Conservation (phyloP, 1,140 invertebrate genomes). For the Bradysia coprophila region DNA sequence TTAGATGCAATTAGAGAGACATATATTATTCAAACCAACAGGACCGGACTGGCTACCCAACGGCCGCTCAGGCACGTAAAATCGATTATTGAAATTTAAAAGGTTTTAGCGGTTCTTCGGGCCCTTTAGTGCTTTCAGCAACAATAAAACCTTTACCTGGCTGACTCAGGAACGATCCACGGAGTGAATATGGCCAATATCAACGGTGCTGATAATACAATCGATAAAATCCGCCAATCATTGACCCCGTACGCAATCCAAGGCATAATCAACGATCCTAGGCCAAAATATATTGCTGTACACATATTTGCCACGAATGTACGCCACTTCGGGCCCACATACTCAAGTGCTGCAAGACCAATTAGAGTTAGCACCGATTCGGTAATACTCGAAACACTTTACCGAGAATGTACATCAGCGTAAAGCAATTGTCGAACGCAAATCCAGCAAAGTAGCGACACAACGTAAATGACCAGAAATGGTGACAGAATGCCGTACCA, state of each 20-base stretch:
- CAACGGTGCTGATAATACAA: constrained; percentile 56
- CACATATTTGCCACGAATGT: constrained; percentile 81
- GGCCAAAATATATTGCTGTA: constrained; percentile 71
- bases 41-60: neutral
- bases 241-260: constrained; percentile 62
- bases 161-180: constrained; percentile 63
- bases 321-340: constrained; percentile 70
- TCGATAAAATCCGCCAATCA: constrained; percentile 54
- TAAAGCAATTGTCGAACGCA: constrained; percentile 79
- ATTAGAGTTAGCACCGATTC: too few species aligned
- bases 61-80: neutral
- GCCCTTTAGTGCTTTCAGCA: too few species aligned
- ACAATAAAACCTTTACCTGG: too few species aligned
- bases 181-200: constrained; percentile 46
- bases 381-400: constrained; percentile 26
- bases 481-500: constrained; percentile 44
- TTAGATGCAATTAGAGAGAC: neutral
- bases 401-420: constrained; percentile 87
- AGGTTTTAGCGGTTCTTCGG: too few species aligned
- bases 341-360: constrained; percentile 49
- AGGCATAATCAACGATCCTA: constrained; percentile 54
- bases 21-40: neutral
- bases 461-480: constrained; percentile 54
- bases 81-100: too few species aligned
- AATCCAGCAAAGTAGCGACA: constrained; percentile 70